Evolutionary conservation across 1,140 invertebrate species (phyloP), one percentile per base, ranked within the genome.

Genomic region (Drosophila grimshawi): DNA sequence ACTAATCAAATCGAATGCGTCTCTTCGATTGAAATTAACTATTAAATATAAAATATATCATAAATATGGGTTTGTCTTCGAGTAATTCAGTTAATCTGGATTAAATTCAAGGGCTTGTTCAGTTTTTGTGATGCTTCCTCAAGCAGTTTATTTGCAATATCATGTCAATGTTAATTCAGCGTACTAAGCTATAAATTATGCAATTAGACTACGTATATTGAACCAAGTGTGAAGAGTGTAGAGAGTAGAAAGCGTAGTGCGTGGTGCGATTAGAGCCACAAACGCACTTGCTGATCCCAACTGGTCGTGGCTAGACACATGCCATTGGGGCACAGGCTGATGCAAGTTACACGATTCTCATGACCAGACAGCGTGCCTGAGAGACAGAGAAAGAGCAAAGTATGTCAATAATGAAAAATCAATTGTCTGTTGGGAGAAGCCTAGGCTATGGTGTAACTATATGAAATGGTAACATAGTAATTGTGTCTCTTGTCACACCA

Each of bases 321-420:
- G 33, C 97, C 97, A 92, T 95, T 97, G 19, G 95, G 95, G 11
- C 97, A 94, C 43, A 98, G 94, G 4, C 95, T 95, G 19, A 98
- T 93, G 2, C 97, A 98, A 39, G 97, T 98, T 32, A 98, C 95
- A 68, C 97, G 94, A 92, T 97, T 98, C 90, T 98, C 97, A 86
- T 98, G 97, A 1, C 95, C 97, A 49, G 93, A 93, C n/a, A 98
- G 90, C 27, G 94, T 93, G 49, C 96, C 97, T 97, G 91, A 33
- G 7, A 19, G 5, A 46, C 5, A 93, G 93, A 55, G 5, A 73
- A 73, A 62, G 76, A 1, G 27, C 56, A 56, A 57, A 48, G 35
- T n/a, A 43, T 33, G 39, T 43, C 10, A 19, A 19, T 19, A 19
- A 19, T 19, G 2, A 19, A 1, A 19, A 19, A 19, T 19, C 19